Base-by-base conservation (phyloP, 2,113 vertebrate species). In the Centropus bengalensis region DNA sequence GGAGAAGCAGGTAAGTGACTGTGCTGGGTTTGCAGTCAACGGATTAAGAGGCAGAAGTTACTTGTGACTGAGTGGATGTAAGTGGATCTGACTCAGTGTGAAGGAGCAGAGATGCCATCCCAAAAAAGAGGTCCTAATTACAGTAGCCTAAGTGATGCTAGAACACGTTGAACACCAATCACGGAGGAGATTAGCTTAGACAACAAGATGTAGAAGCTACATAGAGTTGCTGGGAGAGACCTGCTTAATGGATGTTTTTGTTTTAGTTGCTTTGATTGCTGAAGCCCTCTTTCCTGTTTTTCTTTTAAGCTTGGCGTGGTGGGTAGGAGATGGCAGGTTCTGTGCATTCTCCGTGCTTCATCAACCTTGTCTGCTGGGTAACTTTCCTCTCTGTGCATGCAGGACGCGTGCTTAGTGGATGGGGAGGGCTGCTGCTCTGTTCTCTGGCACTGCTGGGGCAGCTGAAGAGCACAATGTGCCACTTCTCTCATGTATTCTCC, bases 41-140 rank as follows among this genome's bases (percentile, higher is more conserved):
- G 0, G 52, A 36, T 78, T 52, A 82, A 91, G 88, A 75, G 79
- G 21, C 27, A 0, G 69, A 76, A 87, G 68, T 80, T 91, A 63
- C 7, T 0, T 49, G 28, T 63, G 59, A 55, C 15, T 89, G 63
- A 88, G 76, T 84, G 62, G 32, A 45, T 64, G 22, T 78, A 82
- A 95, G 88, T 82, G 63, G 33, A 59, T 89, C 86, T 87, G 52
- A 45, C 56, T 60, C 78, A 82, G 81, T 74, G 58, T 93, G 42
- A 87, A 95, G 74, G 49, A 92, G 58, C 36, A 75, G 30, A 86
- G 91, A 89, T 66, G 4, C 58, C 71, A 88, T 33, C 32, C 51
- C 7, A 9, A 55, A 66, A 82, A 91, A 55, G 56, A 54, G 58
- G 24, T 68, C 32, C 28, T 95, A 83, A 83, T 92, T 94, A 87